Evolutionary conservation across 2,113 vertebrate species (phyloP).

Genomic region (Pungitius pungitius): DNA sequence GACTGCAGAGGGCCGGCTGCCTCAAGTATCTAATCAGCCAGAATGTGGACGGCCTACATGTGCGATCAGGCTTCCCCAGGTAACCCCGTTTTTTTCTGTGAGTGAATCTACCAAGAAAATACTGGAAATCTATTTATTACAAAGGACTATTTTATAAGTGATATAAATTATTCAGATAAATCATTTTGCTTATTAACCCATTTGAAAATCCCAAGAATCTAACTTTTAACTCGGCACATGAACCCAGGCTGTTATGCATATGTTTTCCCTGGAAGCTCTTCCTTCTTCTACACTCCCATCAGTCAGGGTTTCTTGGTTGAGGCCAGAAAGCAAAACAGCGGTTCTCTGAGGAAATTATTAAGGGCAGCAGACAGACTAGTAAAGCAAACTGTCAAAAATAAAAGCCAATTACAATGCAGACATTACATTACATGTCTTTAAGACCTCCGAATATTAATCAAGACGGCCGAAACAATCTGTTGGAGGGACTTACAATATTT

Average conservation of each 20-base stretch:
- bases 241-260: not conserved
- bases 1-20: constrained; percentile 88
- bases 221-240: constrained; percentile 39
- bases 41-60: constrained; percentile 95
- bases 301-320: constrained; percentile 24
- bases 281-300: constrained; percentile 8
- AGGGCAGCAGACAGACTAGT: not conserved
- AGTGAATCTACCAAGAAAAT: too few species aligned
- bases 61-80: constrained; percentile 96
- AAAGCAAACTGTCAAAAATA: constrained; percentile 27
- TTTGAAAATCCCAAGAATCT: too few species aligned
- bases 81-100: too few species aligned
- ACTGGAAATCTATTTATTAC: too few species aligned
- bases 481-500: not conserved
- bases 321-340: not conserved
- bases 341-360: constrained; percentile 40
- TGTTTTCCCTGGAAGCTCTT: constrained; percentile 36
- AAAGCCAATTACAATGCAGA: constrained; percentile 9
- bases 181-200: not conserved
- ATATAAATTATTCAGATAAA: not conserved
- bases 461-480: constrained; percentile 11
- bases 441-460: constrained; percentile 31
- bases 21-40: constrained; percentile 96
- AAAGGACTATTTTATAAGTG: too few species aligned
- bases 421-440: not conserved